phyloP scores from a whole-genome alignment of 2,888 invertebrate species.

The Nymphalis urticae region DNA sequence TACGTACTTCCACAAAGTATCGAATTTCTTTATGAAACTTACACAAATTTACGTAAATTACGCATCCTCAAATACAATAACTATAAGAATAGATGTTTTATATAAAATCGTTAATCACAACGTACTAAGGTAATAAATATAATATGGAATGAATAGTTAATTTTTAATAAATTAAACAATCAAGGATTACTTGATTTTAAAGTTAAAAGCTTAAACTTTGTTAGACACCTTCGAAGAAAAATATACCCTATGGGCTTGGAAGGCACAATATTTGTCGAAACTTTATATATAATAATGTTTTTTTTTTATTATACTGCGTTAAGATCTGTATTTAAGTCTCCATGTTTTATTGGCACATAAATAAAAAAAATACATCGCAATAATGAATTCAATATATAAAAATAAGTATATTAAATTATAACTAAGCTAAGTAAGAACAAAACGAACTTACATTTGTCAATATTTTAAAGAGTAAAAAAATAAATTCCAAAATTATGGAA shows the following conservation, averaged over 20 bases:
- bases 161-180: constrained; percentile 55
- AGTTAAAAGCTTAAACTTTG: constrained; percentile 43
- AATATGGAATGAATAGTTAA: constrained; percentile 66
- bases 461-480: constrained; percentile 48
- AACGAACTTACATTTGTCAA: constrained; percentile 37
- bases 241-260: constrained; percentile 50
- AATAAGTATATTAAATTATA: constrained; percentile 12
- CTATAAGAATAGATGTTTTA: constrained; percentile 60
- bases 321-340: constrained; percentile 15
- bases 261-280: constrained; percentile 53
- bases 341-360: constrained; percentile 46
- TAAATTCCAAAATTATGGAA: constrained; percentile 55
- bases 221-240: constrained; percentile 53
- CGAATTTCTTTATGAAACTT: constrained; percentile 63
- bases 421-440: constrained; percentile 39
- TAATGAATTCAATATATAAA: constrained; percentile 14
- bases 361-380: constrained; percentile 17
- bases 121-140: constrained; percentile 56
- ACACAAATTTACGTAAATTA: constrained; percentile 57
- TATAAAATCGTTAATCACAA: constrained; percentile 72
- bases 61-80: constrained; percentile 58
- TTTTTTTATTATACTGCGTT: constrained; percentile 14
- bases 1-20: constrained; percentile 72
- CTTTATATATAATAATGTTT: constrained; percentile 45
- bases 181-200: constrained; percentile 49